Percentiles rank a stretch among this genome's conserved stretches.
phyloP scores from a whole-genome alignment of 2,797 vertebrate genomes.

The Sarcophilus harrisii region DNA sequence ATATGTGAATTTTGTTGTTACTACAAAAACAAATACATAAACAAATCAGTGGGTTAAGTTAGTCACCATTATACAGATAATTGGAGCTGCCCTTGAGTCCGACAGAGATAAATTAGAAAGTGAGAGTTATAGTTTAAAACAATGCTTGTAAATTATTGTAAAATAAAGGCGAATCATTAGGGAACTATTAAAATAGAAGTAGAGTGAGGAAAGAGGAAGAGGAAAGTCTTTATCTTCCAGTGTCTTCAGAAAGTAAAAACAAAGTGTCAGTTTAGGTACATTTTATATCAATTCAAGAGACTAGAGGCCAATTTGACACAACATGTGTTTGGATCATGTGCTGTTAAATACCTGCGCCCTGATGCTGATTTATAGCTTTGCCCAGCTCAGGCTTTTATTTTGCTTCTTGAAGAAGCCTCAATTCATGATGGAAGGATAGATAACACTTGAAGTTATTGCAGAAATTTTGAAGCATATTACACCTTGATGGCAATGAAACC shows the following conservation, averaged over 20 bases:
- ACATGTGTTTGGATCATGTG: constrained; percentile 48
- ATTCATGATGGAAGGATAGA: neutral
- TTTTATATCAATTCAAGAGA: constrained; percentile 71
- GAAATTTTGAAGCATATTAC: neutral
- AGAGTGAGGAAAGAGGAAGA: constrained; percentile 51
- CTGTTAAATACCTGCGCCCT: constrained; percentile 54
- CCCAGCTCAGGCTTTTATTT: constrained; percentile 33
- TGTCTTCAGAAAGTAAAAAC: constrained; percentile 61
- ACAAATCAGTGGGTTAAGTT: constrained; percentile 61
- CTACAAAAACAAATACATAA: constrained; percentile 17
- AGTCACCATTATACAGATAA: constrained; percentile 57
- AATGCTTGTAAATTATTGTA: constrained; percentile 71
- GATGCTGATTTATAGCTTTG: constrained; percentile 38
- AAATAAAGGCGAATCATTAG: constrained; percentile 67
- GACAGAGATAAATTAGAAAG: constrained; percentile 76
- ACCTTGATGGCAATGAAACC: neutral
- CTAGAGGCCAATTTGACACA: constrained; percentile 68
- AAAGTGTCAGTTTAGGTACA: constrained; percentile 59
- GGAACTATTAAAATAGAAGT: constrained; percentile 61
- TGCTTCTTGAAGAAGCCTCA: neutral
- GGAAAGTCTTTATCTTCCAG: constrained; percentile 62
- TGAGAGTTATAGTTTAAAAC: constrained; percentile 62
- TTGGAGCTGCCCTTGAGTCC: constrained; percentile 40
- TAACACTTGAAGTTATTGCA: neutral
- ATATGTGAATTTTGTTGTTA: constrained; percentile 40